These are phyloP conservation scores for Pseudomyrmex cubaensis DNA, from an alignment of 1,140 invertebrate species.

Conservation along the genomic window DNA sequence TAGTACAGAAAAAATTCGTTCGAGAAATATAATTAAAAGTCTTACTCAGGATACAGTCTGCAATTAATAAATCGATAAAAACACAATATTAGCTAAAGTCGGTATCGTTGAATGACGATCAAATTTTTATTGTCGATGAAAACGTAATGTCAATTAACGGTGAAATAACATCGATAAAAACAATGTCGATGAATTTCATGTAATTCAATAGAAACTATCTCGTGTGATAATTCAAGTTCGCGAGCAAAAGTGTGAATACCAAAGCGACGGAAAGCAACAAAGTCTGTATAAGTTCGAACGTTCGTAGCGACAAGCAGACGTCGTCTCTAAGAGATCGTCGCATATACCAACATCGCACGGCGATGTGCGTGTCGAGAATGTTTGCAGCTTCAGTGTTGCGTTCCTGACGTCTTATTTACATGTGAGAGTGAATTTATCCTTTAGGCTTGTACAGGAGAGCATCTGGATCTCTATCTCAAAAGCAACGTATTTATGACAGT, in stretches of 20 bases:
- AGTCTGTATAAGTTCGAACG: background rate
- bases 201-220: background rate
- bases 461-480: background rate
- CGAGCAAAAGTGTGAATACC: background rate
- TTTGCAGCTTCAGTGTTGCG: slow-evolving; percentile 56
- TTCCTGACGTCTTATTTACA: slow-evolving; percentile 70
- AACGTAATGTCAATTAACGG: too few relatives aligned
- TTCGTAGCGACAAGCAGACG: background rate
- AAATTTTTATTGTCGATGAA: too few relatives aligned
- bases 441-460: background rate
- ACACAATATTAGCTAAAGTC: too few relatives aligned
- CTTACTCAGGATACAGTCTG: too few relatives aligned
- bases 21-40: too few relatives aligned
- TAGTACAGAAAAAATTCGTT: too few relatives aligned
- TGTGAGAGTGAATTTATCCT: slow-evolving; percentile 64
- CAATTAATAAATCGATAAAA: too few relatives aligned
- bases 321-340: background rate
- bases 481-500: slow-evolving; percentile 47
- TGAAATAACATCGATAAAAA: too few relatives aligned
- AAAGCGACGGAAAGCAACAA: slow-evolving; percentile 7
- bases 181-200: background rate
- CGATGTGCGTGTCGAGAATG: slow-evolving; percentile 9
- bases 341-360: slow-evolving; percentile 8
- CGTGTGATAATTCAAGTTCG: background rate
- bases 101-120: too few relatives aligned